phyloP scores from a whole-genome alignment of 2,888 invertebrate genomes.

The Pollenia amentaria region DNA sequence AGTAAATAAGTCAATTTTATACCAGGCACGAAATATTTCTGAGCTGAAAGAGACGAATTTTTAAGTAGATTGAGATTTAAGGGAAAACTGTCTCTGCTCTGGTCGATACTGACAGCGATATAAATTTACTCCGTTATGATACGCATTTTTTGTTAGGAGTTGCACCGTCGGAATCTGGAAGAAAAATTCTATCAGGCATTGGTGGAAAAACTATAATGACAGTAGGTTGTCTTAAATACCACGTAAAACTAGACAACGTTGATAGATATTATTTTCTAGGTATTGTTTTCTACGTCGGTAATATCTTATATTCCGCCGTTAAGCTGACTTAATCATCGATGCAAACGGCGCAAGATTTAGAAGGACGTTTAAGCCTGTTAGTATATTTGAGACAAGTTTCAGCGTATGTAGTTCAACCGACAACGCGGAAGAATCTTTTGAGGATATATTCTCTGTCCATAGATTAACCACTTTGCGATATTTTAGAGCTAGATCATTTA shows the following conservation, averaged over 20 bases:
- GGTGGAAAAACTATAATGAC: constrained; percentile 40
- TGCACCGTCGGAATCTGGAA: constrained; percentile 28
- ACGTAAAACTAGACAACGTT: constrained; percentile 29
- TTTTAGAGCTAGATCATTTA: constrained; percentile 29
- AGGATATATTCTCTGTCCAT: constrained; percentile 22
- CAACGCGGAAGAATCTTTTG: not conserved
- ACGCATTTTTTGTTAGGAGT: constrained; percentile 39
- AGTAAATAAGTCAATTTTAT: constrained; percentile 38
- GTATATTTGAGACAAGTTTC: constrained; percentile 7
- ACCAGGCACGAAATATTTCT: constrained; percentile 29
- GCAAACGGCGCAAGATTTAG: too few species aligned
- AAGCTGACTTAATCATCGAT: too few species aligned
- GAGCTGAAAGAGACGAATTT: constrained; percentile 53
- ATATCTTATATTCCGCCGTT: constrained; percentile 33
- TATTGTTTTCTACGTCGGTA: constrained; percentile 28
- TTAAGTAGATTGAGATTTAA: constrained; percentile 26
- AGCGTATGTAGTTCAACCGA: not conserved
- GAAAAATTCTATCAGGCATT: constrained; percentile 39
- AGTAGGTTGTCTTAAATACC: constrained; percentile 37
- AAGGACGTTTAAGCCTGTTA: too few species aligned
- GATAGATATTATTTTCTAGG: too few species aligned
- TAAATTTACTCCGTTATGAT: constrained; percentile 44
- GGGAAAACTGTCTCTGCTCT: constrained; percentile 40
- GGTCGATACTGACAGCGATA: constrained; percentile 44
- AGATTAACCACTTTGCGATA: too few species aligned